Conservation (phyloP, 2,888 invertebrate species). For the Chorisops tibialis region DNA sequence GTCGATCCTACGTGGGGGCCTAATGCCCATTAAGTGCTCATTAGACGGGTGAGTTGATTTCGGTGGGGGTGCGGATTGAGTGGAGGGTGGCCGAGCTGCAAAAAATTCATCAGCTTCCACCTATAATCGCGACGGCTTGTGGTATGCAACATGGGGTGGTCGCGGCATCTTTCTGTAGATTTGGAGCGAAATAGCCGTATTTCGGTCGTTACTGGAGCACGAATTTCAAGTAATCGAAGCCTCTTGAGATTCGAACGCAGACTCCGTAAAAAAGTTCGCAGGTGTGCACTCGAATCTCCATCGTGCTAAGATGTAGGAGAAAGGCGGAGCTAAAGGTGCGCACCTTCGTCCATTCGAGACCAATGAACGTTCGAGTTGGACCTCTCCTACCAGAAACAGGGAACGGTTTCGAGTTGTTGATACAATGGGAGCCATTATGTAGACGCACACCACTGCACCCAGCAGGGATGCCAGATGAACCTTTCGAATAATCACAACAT, state of each 20-base stretch:
- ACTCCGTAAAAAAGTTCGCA: neutral
- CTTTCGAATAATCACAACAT: too few relatives aligned
- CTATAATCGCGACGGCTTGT: too few relatives aligned
- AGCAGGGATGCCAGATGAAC: slow-evolving; percentile 9
- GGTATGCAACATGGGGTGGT: too few relatives aligned
- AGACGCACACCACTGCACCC: neutral
- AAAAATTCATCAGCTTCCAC: neutral
- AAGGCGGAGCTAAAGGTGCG: neutral
- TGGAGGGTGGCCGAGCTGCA: neutral
- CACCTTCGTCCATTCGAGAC: neutral
- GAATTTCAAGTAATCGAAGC: too few relatives aligned
- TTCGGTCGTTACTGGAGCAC: too few relatives aligned
- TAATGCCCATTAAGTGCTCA: slow-evolving; percentile 36
- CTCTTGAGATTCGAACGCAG: too few relatives aligned
- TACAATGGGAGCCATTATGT: slow-evolving; percentile 17
- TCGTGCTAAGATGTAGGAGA: neutral
- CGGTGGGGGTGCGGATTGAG: neutral
- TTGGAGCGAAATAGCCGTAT: neutral
- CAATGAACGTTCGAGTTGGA: neutral
- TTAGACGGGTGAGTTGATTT: slow-evolving; percentile 28
- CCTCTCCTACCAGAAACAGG: slow-evolving; percentile 1
- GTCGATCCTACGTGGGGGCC: neutral
- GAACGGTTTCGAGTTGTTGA: neutral
- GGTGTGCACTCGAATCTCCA: slow-evolving; percentile 1
- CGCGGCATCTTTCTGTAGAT: too few relatives aligned